Percentiles rank a stretch among this genome's conserved stretches.
phyloP scores from a whole-genome alignment of 2,888 invertebrate genomes.

The Eupithecia abbreviata region DNA sequence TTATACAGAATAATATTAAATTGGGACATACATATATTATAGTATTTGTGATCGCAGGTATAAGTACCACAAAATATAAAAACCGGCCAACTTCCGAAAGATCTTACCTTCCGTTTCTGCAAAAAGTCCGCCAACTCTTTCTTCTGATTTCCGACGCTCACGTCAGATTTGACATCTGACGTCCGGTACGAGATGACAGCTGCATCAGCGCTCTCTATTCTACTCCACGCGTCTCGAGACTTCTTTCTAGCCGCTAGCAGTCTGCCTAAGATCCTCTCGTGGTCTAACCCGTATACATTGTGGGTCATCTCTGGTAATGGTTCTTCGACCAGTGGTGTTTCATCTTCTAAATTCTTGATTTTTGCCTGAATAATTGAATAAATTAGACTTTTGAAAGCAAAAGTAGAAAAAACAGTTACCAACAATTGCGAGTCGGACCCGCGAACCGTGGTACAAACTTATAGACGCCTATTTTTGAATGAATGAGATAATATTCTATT shows the following conservation, averaged over 20 bases:
- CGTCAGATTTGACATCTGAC: slow-evolving; percentile 42
- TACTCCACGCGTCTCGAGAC: slow-evolving; percentile 82
- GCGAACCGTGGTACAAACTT: no score
- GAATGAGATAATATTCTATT: no score
- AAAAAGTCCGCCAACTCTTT: slow-evolving; percentile 83
- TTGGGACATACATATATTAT: no score
- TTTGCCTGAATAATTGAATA: slow-evolving; percentile 60
- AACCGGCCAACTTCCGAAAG: not conserved
- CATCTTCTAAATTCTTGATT: slow-evolving; percentile 71
- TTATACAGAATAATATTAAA: no score
- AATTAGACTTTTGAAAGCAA: not conserved
- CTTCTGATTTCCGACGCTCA: slow-evolving; percentile 65
- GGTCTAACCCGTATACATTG: slow-evolving; percentile 88
- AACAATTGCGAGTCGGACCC: no score
- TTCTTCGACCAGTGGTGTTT: slow-evolving; percentile 63
- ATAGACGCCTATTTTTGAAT: no score
- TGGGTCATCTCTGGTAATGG: slow-evolving; percentile 88
- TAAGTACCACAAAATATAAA: no score
- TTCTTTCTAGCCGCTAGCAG: slow-evolving; percentile 80
- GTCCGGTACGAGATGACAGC: slow-evolving; percentile 68
- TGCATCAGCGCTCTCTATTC: slow-evolving; percentile 49
- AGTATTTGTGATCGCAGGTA: no score
- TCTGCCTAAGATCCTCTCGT: slow-evolving; percentile 85
- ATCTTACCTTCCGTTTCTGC: slow-evolving; percentile 75
- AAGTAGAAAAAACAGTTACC: no score